Base-by-base conservation (phyloP, 2,113 vertebrate genomes). In the Pseudolaguvia tuberculata region DNA sequence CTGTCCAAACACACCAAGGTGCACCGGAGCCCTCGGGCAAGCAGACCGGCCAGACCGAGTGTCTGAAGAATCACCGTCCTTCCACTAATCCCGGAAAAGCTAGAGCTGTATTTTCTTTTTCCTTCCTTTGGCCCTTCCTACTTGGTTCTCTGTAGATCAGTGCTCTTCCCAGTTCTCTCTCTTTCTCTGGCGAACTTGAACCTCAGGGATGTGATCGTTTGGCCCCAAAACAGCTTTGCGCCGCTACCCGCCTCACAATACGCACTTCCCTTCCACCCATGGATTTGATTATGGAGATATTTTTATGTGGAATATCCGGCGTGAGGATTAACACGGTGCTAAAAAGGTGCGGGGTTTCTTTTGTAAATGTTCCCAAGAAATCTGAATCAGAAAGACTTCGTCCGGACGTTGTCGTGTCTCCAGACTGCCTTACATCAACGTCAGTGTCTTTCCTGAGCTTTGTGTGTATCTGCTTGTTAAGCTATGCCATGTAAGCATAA, bases 1-100 rank as follows among this genome's bases (percentile, higher is more conserved):
- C 68, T 95, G 17, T 93, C 92, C 82, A 94, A 94, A 82, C 93
- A 95, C 84, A 83, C 92, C 21, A 94, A 93, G 89, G 91, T 93
- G 80, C 94, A 95, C 84, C 83, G 88, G 57, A 90, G 88, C 75
- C 90, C 91, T 57, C 86, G 85, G 51, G 84, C 88, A 29, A 81
- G 88, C 80, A 81, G 89, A 88, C 86, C 90, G 0, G 79, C 87
- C 50, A 82, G 87, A 73, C 78, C 83, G 81, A 90, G 87, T 5
- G 81, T 87, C 84, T 92, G 83, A 92, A 47, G 2, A 57, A 65
- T 8, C 23, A 1, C 65, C 63, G 17, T 31, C 31, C 25, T 35
- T 35, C 66, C 25, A 39, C 6, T n/a, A 42, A 23, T 48, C 31
- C 62, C 1, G 2, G 53, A 59, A 78, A 75, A 53, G 66, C 58